Base-by-base conservation (phyloP, 2,113 vertebrate genomes). In the Tautogolabrus adspersus region DNA sequence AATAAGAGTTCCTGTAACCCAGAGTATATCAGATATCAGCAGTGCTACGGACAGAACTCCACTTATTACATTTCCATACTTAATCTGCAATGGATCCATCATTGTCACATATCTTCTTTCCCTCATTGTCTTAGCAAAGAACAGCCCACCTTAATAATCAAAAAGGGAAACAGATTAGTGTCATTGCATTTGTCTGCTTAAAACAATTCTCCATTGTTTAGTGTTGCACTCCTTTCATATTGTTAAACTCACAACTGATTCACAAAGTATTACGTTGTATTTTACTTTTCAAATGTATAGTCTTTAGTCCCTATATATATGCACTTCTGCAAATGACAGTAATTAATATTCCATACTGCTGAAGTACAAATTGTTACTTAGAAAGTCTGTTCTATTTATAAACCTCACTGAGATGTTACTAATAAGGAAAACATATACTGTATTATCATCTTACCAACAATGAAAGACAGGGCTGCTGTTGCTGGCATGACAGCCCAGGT, bases 1-100 rank as follows among this genome's bases (percentile, higher is more conserved):
- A 15, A 91, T 89, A 3, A 91, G 79, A 62, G 87, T 87, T 59
- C 69, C 81, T 23, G 85, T 73, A 15, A 91, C 89, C 87, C 89
- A 91, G 42, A 91, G 56, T 7, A 84, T 65, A n/a, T 89, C 89
- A 19, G 83, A 72, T 60, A 84, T 66, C 11, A 91, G 30, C 13
- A 83, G 52, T 8, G 47, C 81, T 52, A 89, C 19, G 2, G 83
- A 89, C 16, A 91, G 57, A 65, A 83, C 7, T 44, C 62, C 89
- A 79, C 80, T 79, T n/a, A 88, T 16, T 0, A 15, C 1, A 23
- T 72, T 78, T 42, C 87, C 87, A 70, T 86, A 88, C 26, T 88
- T 81, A 40, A 75, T 59, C 67, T 86, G 80, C 55, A 88, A 83
- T 0, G 87, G 87, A 69, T 88, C 87, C 87, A 88, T 88, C 83